Percentiles rank a stretch among this genome's conserved stretches.
These are phyloP conservation scores for Abramis brama DNA, from an alignment of 2,113 vertebrate genomes.

Conservation along the genomic window DNA sequence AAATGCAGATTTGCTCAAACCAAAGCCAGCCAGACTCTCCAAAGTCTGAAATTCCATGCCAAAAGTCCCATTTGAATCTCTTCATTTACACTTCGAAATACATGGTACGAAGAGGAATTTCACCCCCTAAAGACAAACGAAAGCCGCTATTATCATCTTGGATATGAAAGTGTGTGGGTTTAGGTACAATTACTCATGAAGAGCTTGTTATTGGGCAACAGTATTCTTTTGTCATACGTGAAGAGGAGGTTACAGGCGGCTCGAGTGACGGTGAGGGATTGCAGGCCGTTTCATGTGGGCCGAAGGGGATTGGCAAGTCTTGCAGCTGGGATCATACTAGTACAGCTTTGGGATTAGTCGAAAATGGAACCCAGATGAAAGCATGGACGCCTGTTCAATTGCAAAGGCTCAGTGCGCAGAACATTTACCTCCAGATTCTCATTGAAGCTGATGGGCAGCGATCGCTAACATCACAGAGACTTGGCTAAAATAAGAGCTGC, in stretches of 20 bases:
- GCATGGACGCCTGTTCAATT: constrained; percentile 37
- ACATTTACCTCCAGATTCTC: constrained; percentile 28
- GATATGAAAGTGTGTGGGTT: constrained; percentile 20
- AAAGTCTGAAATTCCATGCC: neutral
- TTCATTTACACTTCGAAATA: constrained; percentile 38
- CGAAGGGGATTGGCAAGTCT: constrained; percentile 50
- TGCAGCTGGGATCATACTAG: constrained; percentile 55
- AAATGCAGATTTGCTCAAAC: constrained; percentile 6
- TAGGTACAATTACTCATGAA: constrained; percentile 22
- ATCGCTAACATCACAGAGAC: constrained; percentile 5
- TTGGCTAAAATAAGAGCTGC: constrained; percentile 27
- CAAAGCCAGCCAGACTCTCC: neutral
- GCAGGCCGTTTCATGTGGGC: constrained; percentile 59
- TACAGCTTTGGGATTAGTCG: constrained; percentile 57
- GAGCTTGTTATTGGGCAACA: constrained; percentile 37
- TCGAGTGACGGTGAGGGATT: constrained; percentile 55
- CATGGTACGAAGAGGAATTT: constrained; percentile 40
- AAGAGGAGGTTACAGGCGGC: constrained; percentile 24
- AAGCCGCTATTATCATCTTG: constrained; percentile 22
- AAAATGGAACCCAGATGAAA: constrained; percentile 62
- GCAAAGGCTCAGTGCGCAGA: constrained; percentile 31
- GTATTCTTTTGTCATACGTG: constrained; percentile 26
- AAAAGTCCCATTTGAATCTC: neutral
- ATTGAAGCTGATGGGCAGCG: constrained; percentile 19
- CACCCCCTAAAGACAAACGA: neutral